phyloP scores from a whole-genome alignment of 2,113 vertebrate genomes.

The Leuciscus idus region DNA sequence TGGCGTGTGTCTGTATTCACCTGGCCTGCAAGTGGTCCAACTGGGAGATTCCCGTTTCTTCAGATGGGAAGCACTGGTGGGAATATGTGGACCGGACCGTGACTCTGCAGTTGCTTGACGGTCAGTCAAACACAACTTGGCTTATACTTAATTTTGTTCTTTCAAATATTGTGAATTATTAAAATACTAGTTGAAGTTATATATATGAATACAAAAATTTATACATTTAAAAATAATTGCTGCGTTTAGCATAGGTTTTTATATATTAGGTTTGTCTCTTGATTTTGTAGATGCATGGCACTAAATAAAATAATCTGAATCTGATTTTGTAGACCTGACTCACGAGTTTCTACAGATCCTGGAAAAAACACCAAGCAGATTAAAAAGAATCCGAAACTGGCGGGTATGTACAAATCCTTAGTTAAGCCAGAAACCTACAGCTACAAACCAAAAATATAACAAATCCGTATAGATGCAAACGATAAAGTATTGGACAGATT shows the following conservation, averaged over 20 bases:
- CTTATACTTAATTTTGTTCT: not conserved
- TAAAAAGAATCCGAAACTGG: conserved; percentile 99
- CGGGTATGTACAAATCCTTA: conserved; percentile 80
- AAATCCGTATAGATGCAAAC: not conserved
- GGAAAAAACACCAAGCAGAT: conserved; percentile 97
- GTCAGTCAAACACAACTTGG: conserved; percentile 69
- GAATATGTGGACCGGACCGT: conserved; percentile 96
- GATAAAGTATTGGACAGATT: not conserved
- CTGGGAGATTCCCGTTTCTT: conserved; percentile 99
- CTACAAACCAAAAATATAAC: not conserved
- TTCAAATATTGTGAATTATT: no score
- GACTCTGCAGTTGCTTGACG: conserved; percentile 92
- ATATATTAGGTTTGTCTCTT: conserved; percentile 3
- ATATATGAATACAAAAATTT: no score
- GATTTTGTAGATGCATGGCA: conserved; percentile 76
- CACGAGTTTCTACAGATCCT: conserved; percentile 99
- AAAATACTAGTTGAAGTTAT: no score
- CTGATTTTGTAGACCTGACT: conserved; percentile 86
- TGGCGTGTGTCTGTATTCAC: conserved; percentile 98
- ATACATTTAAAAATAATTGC: not conserved
- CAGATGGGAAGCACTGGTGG: conserved; percentile 98
- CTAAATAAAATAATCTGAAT: no score
- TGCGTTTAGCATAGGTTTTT: not conserved
- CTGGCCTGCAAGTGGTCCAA: conserved; percentile 99
- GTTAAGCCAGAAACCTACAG: not conserved